These are phyloP conservation scores for Lithophane socia DNA, from an alignment of 2,888 invertebrate genomes.

Conservation along the genomic window DNA sequence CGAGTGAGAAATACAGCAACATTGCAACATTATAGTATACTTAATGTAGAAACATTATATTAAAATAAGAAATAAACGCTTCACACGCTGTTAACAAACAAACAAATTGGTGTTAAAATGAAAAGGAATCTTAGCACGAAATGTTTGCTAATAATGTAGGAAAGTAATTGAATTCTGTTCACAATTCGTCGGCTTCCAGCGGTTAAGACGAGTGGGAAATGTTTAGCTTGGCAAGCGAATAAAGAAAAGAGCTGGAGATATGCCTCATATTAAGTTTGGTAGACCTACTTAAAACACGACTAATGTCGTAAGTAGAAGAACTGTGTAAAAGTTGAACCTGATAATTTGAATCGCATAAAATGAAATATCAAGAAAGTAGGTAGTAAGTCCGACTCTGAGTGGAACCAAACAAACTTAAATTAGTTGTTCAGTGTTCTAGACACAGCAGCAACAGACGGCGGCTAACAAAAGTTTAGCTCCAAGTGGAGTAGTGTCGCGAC, in stretches of 20 bases:
- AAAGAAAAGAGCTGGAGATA: background rate
- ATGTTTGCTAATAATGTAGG: constrained; percentile 25
- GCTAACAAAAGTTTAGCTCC: constrained; percentile 52
- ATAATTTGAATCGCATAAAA: constrained; percentile 40
- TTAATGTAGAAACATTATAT: background rate
- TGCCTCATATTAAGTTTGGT: background rate
- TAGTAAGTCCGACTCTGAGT: constrained; percentile 31
- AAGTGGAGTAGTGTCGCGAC: constrained; percentile 56
- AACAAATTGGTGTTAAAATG: constrained; percentile 49
- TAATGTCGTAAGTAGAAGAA: background rate
- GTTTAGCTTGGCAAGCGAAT: background rate
- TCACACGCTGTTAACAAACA: constrained; percentile 39
- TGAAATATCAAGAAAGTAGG: constrained; percentile 27
- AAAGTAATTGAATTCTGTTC: constrained; percentile 44
- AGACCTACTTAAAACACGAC: background rate
- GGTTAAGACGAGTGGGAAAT: constrained; percentile 1
- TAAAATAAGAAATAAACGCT: constrained; percentile 21
- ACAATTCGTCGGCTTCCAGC: constrained; percentile 31
- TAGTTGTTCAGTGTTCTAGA: constrained; percentile 60
- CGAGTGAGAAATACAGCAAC: constrained; percentile 6
- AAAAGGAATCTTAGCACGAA: constrained; percentile 47
- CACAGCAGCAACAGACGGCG: constrained; percentile 43
- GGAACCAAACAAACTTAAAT: constrained; percentile 60
- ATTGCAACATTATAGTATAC: background rate
- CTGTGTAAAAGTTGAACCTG: background rate